Percentiles rank a stretch among this genome's conserved stretches.
phyloP scores from a whole-genome alignment of 2,797 vertebrate species.

The Emydoidea blandingii region DNA sequence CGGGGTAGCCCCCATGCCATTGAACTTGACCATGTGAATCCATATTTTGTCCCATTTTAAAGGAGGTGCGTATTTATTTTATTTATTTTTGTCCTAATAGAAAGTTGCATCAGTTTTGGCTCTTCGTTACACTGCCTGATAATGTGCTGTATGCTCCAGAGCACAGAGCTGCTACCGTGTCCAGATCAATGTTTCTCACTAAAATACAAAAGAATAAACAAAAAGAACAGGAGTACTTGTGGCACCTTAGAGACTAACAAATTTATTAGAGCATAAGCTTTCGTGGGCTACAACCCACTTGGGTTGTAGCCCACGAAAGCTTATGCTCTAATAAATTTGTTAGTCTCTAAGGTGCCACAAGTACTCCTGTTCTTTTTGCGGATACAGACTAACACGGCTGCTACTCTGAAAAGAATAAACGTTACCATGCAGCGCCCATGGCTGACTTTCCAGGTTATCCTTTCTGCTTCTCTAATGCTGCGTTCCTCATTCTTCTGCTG shows the following conservation, averaged over 20 bases:
- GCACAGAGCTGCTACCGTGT: background rate
- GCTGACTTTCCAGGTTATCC: background rate
- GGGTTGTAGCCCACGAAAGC: no score
- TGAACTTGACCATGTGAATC: background rate
- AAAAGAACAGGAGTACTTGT: no score
- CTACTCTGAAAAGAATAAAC: background rate
- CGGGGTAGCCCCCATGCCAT: background rate
- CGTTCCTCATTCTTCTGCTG: background rate
- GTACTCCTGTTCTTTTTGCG: no score
- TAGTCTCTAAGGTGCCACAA: no score
- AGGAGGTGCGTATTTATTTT: background rate
- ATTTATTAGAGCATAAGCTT: no score
- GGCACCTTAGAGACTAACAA: no score
- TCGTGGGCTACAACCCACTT: no score
- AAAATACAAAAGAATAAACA: background rate
- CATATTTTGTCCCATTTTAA: background rate
- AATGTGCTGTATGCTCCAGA: background rate
- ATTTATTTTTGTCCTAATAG: background rate
- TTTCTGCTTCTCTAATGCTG: background rate
- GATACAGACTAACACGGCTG: no score
- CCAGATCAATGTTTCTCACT: background rate
- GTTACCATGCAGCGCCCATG: background rate
- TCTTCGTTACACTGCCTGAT: background rate
- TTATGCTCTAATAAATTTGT: no score
- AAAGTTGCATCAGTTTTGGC: background rate